These are phyloP conservation scores for Dolomedes plantarius DNA, from an alignment of 2,888 invertebrate species.

Conservation along the genomic window DNA sequence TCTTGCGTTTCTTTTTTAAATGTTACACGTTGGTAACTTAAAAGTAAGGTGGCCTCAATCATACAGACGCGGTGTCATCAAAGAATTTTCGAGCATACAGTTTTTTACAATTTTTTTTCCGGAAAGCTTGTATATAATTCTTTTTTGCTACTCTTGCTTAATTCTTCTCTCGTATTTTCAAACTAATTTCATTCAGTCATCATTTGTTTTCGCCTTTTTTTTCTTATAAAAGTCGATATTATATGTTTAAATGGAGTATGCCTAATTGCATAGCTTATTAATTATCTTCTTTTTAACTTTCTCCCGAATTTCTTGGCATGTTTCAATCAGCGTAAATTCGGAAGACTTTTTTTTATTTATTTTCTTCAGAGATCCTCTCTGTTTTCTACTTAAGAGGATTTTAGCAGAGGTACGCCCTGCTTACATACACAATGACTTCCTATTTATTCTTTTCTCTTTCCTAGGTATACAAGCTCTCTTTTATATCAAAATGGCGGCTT, in stretches of 20 bases:
- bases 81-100: neutral
- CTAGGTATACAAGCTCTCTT: no score
- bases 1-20: no score
- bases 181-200: neutral
- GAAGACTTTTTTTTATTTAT: neutral
- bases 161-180: neutral
- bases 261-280: neutral
- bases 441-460: no score
- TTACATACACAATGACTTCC: no score
- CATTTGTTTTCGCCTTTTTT: neutral
- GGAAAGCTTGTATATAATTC: neutral
- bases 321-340: neutral
- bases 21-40: no score
- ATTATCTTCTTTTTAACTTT: neutral
- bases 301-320: neutral
- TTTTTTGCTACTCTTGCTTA: neutral
- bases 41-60: no score
- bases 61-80: neutral
- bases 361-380: no score
- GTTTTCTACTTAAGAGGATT: no score
- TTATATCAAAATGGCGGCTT: no score
- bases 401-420: no score
- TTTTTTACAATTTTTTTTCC: neutral
- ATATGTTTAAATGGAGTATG: no score
- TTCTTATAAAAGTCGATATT: neutral